These are phyloP conservation scores for Corythornis leucogaster DNA, from an alignment of 2,797 vertebrate species.

Conservation along the genomic window DNA sequence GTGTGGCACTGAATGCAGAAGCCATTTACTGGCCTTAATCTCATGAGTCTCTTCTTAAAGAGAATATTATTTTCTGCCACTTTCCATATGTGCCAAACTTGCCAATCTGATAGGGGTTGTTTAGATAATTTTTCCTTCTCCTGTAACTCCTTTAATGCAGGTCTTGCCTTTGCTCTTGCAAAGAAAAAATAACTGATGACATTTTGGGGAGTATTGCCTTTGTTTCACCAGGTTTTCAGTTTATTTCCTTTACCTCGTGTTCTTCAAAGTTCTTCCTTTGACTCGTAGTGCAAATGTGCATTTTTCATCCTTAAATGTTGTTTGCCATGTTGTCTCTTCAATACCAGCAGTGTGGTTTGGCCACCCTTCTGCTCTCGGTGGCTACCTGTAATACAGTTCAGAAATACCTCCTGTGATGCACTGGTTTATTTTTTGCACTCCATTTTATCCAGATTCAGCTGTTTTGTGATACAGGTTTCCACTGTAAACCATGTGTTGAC, in stretches of 20 bases:
- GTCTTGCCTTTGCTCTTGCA: not conserved
- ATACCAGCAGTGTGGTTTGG: not conserved
- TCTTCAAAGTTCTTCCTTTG: not conserved
- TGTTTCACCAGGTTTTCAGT: not conserved
- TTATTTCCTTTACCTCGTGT: not conserved
- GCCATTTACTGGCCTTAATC: not conserved
- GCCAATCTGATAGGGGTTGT: not conserved
- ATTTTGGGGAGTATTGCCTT: not conserved
- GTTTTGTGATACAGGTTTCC: not conserved
- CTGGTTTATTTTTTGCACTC: not conserved
- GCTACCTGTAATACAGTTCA: not conserved
- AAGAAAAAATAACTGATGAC: not conserved
- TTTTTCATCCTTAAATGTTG: not conserved
- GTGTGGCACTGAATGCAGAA: not conserved
- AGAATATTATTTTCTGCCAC: not conserved
- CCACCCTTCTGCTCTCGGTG: not conserved
- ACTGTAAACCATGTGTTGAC: not conserved
- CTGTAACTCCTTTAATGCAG: not conserved
- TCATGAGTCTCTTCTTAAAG: not conserved
- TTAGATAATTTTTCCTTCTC: not conserved
- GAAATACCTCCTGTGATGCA: not conserved
- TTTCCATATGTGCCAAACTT: not conserved
- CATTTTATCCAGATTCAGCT: not conserved
- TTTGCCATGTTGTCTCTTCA: not conserved
- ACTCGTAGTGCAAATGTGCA: fast-evolving